phyloP scores from a whole-genome alignment of 2,888 invertebrate genomes.

The Tryphoninae sp. region DNA sequence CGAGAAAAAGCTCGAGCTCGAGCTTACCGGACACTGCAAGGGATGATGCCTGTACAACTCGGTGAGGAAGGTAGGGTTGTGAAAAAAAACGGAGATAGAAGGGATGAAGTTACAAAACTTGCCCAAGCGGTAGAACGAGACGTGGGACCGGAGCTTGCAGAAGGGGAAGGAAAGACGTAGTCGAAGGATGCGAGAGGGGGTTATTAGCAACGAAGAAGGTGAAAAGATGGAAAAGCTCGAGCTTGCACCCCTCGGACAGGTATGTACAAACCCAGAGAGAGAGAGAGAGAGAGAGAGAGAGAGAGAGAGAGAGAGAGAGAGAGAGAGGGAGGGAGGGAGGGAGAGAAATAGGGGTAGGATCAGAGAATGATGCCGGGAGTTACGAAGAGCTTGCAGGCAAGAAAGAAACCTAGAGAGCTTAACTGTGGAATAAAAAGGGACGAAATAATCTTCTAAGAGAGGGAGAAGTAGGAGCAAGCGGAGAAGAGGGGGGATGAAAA shows the following conservation, averaged over 20 bases:
- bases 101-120: background rate
- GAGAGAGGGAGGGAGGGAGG: background rate
- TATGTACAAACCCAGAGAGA: background rate
- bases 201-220: background rate
- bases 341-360: background rate
- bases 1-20: background rate
- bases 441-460: background rate
- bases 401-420: background rate
- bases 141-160: background rate
- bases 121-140: background rate
- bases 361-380: background rate
- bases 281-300: background rate
- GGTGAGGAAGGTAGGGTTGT: background rate
- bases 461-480: background rate
- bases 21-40: background rate
- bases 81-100: background rate
- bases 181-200: conserved; percentile 1
- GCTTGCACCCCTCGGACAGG: conserved; percentile 5
- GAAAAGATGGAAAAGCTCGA: background rate
- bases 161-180: background rate
- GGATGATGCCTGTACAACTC: background rate
- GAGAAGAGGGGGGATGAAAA: background rate
- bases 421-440: conserved; percentile 1
- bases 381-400: background rate
- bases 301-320: background rate